phyloP scores from a whole-genome alignment of 1,140 invertebrate species.

The Pantala flavescens region DNA sequence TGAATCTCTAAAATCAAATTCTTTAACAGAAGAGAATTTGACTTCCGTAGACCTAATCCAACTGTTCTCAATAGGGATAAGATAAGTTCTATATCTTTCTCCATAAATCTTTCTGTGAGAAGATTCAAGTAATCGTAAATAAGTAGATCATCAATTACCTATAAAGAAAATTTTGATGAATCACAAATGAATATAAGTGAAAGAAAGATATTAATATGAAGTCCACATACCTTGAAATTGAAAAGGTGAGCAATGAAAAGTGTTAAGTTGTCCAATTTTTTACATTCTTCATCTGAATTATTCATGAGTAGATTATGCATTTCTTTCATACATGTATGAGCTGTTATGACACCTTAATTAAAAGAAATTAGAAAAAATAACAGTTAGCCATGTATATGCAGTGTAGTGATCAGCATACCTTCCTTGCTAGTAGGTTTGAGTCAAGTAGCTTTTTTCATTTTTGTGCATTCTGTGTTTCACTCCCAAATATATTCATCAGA shows the following conservation, averaged over 20 bases:
- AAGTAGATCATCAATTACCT: constrained; percentile 31
- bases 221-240: constrained; percentile 67
- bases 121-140: constrained; percentile 66
- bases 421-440: too few species aligned
- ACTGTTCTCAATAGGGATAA: constrained; percentile 59
- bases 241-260: constrained; percentile 73
- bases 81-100: constrained; percentile 82
- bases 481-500: too few species aligned
- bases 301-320: constrained; percentile 13
- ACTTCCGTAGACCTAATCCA: constrained; percentile 72
- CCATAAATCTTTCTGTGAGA: constrained; percentile 49
- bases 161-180: too few species aligned
- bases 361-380: background rate
- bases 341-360: too few species aligned
- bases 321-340: too few species aligned
- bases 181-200: too few species aligned
- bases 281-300: constrained; percentile 52
- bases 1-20: constrained; percentile 70
- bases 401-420: too few species aligned
- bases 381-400: too few species aligned
- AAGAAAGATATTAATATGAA: too few species aligned
- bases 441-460: too few species aligned
- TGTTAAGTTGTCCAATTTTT: constrained; percentile 76
- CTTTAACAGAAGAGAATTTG: constrained; percentile 74
- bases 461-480: too few species aligned